Evolutionary conservation across 2,888 invertebrate species (phyloP).

Genomic region (Eupithecia centaureata): DNA sequence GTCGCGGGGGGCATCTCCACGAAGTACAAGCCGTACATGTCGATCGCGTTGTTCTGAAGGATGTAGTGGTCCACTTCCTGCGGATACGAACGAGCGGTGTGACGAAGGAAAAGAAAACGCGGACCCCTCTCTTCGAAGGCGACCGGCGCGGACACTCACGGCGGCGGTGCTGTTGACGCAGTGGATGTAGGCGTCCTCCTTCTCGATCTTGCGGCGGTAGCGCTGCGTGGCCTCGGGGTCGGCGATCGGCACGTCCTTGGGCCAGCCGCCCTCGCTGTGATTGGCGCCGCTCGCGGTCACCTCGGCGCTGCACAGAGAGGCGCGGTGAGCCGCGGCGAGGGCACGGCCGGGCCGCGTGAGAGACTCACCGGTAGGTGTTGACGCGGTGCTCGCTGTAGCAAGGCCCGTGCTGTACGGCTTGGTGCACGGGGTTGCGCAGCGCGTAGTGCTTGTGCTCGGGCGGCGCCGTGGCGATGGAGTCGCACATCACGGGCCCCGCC

Average conservation of each 20-base stretch:
- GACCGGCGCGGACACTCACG: slow-evolving; percentile 46
- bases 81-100: background rate
- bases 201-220: slow-evolving; percentile 91
- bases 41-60: slow-evolving; percentile 95
- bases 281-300: slow-evolving; percentile 84
- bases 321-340: background rate
- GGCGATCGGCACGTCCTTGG: slow-evolving; percentile 86
- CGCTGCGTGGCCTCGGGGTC: slow-evolving; percentile 89
- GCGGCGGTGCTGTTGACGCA: slow-evolving; percentile 83
- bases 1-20: slow-evolving; percentile 87
- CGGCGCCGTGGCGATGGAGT: slow-evolving; percentile 62
- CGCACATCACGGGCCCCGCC: slow-evolving; percentile 64
- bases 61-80: slow-evolving; percentile 93
- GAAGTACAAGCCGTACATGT: slow-evolving; percentile 96
- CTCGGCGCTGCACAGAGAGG: slow-evolving; percentile 76
- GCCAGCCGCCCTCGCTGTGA: slow-evolving; percentile 94
- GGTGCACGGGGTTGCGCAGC: slow-evolving; percentile 81
- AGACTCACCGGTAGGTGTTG: slow-evolving; percentile 82
- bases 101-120: background rate
- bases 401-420: slow-evolving; percentile 75
- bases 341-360: background rate
- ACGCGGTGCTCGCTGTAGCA: slow-evolving; percentile 69
- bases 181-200: slow-evolving; percentile 89
- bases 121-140: background rate
- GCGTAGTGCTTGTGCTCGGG: slow-evolving; percentile 67